Evolutionary conservation across 2,888 invertebrate genomes (phyloP).

Genomic region (Campoletis raptor): DNA sequence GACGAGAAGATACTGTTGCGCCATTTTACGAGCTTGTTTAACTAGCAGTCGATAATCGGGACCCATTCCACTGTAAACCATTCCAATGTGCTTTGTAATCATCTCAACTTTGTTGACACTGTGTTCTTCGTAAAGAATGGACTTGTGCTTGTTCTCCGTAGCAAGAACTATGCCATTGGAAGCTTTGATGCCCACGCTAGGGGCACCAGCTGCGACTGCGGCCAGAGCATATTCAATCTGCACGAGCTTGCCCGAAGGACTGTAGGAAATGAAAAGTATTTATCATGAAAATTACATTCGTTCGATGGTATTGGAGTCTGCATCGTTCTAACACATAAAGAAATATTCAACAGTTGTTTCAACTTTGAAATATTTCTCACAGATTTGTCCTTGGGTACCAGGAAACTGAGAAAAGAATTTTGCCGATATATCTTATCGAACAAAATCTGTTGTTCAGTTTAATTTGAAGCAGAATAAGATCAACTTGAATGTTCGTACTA

Average conservation of each 20-base stretch:
- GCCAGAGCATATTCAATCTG: constrained; percentile 99
- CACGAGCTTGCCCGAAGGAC: constrained; percentile 99
- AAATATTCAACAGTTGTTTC: background rate
- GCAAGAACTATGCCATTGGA: constrained; percentile 99
- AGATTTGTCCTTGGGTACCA: too few relatives aligned
- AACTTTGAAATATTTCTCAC: background rate
- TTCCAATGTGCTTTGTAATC: constrained; percentile 97
- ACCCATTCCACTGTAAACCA: constrained; percentile 99
- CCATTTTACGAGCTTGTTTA: constrained; percentile 96
- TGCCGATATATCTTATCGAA: background rate
- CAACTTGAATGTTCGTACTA: background rate
- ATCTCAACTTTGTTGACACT: constrained; percentile 98
- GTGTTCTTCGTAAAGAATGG: constrained; percentile 98
- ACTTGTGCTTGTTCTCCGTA: constrained; percentile 99
- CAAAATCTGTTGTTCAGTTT: background rate
- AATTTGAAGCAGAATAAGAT: background rate
- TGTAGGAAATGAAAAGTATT: constrained; percentile 83
- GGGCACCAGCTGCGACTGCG: constrained; percentile 99
- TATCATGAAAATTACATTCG: background rate
- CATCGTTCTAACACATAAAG: background rate
- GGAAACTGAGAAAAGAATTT: too few relatives aligned
- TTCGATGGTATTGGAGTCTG: background rate
- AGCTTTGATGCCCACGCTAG: constrained; percentile 99
- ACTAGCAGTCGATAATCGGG: constrained; percentile 96
- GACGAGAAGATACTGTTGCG: constrained; percentile 96